These are phyloP conservation scores for Seriola quinqueradiata DNA, from an alignment of 2,113 vertebrate species.

Conservation along the genomic window DNA sequence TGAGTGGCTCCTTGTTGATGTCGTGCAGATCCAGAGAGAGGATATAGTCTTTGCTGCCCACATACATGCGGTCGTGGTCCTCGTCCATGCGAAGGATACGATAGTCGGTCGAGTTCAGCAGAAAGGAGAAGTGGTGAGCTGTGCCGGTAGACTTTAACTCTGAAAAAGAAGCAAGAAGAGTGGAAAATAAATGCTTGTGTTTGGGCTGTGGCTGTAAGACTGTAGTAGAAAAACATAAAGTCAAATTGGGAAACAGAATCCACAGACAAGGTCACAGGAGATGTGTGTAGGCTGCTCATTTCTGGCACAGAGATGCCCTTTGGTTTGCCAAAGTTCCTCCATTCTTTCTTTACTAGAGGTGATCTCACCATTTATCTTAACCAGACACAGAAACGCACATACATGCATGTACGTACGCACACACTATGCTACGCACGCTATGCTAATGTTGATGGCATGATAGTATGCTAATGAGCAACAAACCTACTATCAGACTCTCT, in stretches of 20 bases:
- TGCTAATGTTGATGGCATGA: conserved; percentile 24
- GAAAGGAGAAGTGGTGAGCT: conserved; percentile 96
- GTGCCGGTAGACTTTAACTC: conserved; percentile 95
- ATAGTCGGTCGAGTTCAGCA: conserved; percentile 97
- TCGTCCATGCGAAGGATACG: conserved; percentile 97
- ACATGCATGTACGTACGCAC: background rate
- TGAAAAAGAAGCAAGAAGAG: conserved; percentile 63
- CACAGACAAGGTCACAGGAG: conserved; percentile 46
- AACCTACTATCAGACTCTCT: conserved; percentile 39
- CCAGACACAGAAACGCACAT: background rate
- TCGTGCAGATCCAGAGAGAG: conserved; percentile 97
- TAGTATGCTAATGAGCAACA: conserved; percentile 37
- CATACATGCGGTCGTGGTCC: conserved; percentile 99
- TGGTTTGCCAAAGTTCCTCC: conserved; percentile 30
- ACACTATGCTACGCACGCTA: background rate
- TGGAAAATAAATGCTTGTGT: conserved; percentile 48
- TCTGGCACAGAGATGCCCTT: conserved; percentile 33
- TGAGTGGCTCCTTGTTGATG: conserved; percentile 98
- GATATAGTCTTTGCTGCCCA: conserved; percentile 98
- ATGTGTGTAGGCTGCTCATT: conserved; percentile 51
- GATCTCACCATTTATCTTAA: conserved; percentile 15
- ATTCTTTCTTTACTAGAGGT: conserved; percentile 18
- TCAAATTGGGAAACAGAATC: conserved; percentile 48
- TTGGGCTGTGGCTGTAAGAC: conserved; percentile 30
- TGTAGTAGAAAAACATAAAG: conserved; percentile 45